phyloP scores from a whole-genome alignment of 2,797 vertebrate genomes.

The Arnoldichthys spilopterus region DNA sequence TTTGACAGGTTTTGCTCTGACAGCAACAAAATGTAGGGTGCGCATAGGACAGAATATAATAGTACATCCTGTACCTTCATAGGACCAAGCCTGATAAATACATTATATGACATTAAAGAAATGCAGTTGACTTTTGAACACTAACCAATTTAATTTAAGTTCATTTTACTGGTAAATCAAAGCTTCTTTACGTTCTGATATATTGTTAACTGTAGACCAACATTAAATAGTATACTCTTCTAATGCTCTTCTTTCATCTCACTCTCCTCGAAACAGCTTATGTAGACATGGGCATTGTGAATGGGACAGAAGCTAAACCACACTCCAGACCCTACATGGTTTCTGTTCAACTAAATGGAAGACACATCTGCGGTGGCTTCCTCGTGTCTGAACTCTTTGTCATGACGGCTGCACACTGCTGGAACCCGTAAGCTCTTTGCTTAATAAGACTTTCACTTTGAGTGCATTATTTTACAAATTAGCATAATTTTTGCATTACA shows the following conservation, averaged over 20 bases:
- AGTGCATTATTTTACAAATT: background rate
- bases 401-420: slow-evolving; percentile 75
- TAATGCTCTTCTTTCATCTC: background rate
- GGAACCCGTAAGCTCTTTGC: background rate
- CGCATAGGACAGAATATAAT: too few species aligned
- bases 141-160: too few species aligned
- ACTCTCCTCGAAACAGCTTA: slow-evolving; percentile 38
- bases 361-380: slow-evolving; percentile 72
- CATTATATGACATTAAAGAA: too few species aligned
- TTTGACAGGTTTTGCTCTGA: too few species aligned
- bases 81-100: too few species aligned
- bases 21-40: too few species aligned
- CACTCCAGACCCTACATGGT: slow-evolving; percentile 71
- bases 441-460: background rate
- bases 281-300: slow-evolving; percentile 56
- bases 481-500: background rate
- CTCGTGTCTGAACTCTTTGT: slow-evolving; percentile 70
- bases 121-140: too few species aligned
- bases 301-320: slow-evolving; percentile 36
- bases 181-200: too few species aligned
- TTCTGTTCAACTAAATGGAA: slow-evolving; percentile 59
- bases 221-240: background rate
- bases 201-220: background rate
- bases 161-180: too few species aligned
- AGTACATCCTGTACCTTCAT: too few species aligned